Base-by-base conservation (phyloP, 2,888 invertebrate genomes). In the Archips xylosteana region DNA sequence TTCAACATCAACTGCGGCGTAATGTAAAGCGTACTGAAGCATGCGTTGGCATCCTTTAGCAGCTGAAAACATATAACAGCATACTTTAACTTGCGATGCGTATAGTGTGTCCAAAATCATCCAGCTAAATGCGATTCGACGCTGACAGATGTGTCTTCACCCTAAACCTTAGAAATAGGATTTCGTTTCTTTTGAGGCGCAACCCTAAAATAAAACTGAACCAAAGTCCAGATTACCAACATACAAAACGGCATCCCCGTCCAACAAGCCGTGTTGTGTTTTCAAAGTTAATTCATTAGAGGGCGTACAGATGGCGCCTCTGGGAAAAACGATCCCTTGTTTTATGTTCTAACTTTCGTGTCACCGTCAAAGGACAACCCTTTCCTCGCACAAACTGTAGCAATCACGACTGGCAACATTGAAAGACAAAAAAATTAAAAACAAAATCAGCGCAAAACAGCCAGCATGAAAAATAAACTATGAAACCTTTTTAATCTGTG, bases 201-300 rank as follows among this genome's bases (percentile, higher is more conserved):
- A 39, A 6, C 39, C 39, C 39, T 39, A 32, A 32, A 45, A 47
- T n/a, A 23, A 49, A 36, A 9, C 51, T 65, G 32, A 36, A n/a
- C 39, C 60, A n/a, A 60, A 60, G 36, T 60, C 34, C 60, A 59
- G 15, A 34, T 3, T 64, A n/a, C 65, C 15, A 13, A 36, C 45
- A 23, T 47, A 51, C 65, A 65, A 65, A 51, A 49, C 49, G 65
- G 51, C n/a, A 63, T 63, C 32, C 65, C 57, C 51, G 39, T 61
- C 70, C 54, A 59, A 65, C 69, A 65, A 65, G 74, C 74, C 60
- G 60, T 60, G 70, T 70, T 70, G 69, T 70, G 69, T 73, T 72
- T 72, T 68, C 74, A 74, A 74, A 74, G 74, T 74, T 74, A 74
- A 74, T 74, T 74, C 74, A 74, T 74, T 74, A 74, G 69, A 69